Conservation (phyloP, 2,797 vertebrate genomes). For the Sparidentex hasta region DNA sequence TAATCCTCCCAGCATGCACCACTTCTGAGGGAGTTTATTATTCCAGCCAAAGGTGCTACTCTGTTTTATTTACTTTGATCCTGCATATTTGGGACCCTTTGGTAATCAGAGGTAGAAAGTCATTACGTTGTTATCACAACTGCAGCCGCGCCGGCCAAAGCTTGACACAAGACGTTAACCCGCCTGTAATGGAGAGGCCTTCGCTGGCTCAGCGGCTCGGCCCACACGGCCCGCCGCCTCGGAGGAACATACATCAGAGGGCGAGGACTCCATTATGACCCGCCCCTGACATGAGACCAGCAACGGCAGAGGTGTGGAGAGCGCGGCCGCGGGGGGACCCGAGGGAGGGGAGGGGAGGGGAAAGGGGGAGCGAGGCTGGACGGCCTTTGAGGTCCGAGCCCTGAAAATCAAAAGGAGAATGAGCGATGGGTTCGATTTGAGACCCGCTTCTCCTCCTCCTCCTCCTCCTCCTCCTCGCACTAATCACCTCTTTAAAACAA, state of each 20-base stretch:
- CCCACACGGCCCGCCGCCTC: slow-evolving; percentile 76
- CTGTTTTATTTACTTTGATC: slow-evolving; percentile 87
- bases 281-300: slow-evolving; percentile 64
- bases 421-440: slow-evolving; percentile 80
- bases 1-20: slow-evolving; percentile 84
- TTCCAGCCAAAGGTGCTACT: slow-evolving; percentile 86
- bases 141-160: slow-evolving; percentile 69
- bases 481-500: slow-evolving; percentile 78
- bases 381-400: slow-evolving; percentile 56
- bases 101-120: slow-evolving; percentile 86
- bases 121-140: slow-evolving; percentile 85
- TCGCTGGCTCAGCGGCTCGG: slow-evolving; percentile 74
- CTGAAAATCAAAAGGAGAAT: slow-evolving; percentile 71
- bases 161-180: slow-evolving; percentile 81
- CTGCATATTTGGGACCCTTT: slow-evolving; percentile 75
- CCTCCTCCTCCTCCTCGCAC: slow-evolving; percentile 15
- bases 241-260: slow-evolving; percentile 83
- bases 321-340: slow-evolving; percentile 46
- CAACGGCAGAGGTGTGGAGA: slow-evolving; percentile 72
- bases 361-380: slow-evolving; percentile 16
- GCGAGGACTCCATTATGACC: slow-evolving; percentile 65
- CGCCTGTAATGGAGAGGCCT: slow-evolving; percentile 79
- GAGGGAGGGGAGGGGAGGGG: slow-evolving; percentile 41
- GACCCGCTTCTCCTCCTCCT: slow-evolving; percentile 43
- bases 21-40: slow-evolving; percentile 86